These are phyloP conservation scores for Metellina segmentata DNA, from an alignment of 2,888 invertebrate species.

Conservation along the genomic window DNA sequence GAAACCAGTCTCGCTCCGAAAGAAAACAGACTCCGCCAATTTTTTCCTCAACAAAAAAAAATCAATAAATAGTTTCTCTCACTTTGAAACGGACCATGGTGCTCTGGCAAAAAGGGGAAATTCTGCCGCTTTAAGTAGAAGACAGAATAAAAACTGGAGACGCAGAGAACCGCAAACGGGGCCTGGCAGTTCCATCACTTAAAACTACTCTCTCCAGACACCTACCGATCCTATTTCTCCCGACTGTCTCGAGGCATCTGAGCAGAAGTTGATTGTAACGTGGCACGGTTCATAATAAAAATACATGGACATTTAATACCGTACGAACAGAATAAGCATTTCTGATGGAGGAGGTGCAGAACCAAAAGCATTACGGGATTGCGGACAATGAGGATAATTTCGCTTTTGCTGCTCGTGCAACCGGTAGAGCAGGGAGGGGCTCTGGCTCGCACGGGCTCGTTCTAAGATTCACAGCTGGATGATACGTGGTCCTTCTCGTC, in stretches of 20 bases:
- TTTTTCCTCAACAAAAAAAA: background rate
- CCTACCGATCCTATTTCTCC: background rate
- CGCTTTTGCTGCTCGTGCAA: background rate
- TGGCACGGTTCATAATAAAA: conserved; percentile 9
- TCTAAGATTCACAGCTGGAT: conserved; percentile 71
- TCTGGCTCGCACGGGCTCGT: background rate
- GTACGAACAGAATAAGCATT: background rate
- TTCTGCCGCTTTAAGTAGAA: conserved; percentile 40
- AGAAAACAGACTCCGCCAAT: background rate
- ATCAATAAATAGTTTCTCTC: conserved; percentile 32
- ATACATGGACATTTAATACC: background rate
- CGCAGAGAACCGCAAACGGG: no score
- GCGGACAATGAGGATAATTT: background rate
- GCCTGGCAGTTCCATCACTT: background rate
- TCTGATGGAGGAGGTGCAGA: background rate
- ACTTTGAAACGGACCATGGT: background rate
- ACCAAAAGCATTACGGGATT: conserved; percentile 15
- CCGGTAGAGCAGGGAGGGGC: background rate
- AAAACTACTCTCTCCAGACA: background rate
- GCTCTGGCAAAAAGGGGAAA: background rate
- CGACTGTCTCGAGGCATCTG: background rate
- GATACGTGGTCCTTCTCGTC: conserved; percentile 72
- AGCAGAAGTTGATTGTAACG: conserved; percentile 38
- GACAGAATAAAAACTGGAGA: background rate
- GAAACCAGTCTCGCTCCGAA: background rate